Conservation (phyloP, 1,140 invertebrate genomes). For the Cotesia chilonis region DNA sequence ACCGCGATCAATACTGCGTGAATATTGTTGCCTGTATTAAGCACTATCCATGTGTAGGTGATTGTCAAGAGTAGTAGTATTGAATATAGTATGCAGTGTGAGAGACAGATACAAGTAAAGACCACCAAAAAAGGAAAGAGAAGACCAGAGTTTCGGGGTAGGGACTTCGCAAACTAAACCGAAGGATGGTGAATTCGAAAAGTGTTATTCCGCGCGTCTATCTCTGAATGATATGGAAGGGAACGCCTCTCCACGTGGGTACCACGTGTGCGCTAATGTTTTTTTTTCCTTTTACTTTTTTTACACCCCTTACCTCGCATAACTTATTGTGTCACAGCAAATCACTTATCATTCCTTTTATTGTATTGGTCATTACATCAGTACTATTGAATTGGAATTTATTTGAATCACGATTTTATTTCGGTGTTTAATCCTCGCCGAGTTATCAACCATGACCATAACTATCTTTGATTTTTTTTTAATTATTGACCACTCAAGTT, state of each 20-base stretch:
- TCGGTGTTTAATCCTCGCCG: no score
- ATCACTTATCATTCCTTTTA: conserved; percentile 13
- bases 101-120: no score
- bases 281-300: conserved; percentile 14
- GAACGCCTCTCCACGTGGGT: conserved; percentile 66
- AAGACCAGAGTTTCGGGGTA: neutral
- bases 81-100: no score
- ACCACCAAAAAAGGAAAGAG: no score
- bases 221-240: conserved; percentile 67
- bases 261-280: conserved; percentile 59
- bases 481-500: no score
- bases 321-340: neutral
- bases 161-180: conserved; percentile 20
- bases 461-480: no score
- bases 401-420: no score
- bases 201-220: conserved; percentile 67
- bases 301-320: neutral
- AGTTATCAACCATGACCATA: no score
- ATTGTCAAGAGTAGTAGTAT: no score
- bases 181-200: conserved; percentile 66
- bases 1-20: conserved; percentile 63
- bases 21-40: conserved; percentile 19
- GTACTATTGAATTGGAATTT: no score
- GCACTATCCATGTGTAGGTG: no score
- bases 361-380: no score